phyloP scores from a whole-genome alignment of 2,888 invertebrate species.

The Anthrax anthrax region DNA sequence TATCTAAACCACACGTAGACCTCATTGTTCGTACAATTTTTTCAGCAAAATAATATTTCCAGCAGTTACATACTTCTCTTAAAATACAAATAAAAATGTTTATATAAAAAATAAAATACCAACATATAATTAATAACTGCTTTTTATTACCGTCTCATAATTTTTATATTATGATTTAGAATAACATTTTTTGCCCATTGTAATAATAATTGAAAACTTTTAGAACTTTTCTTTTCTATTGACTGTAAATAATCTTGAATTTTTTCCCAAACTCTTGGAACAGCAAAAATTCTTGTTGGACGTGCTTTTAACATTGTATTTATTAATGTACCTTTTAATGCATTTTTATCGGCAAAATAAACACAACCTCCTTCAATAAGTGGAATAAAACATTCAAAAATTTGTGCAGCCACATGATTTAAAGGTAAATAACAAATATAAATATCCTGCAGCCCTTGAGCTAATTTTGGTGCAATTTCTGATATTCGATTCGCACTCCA shows the following conservation, averaged over 20 bases:
- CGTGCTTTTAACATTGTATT: conserved; percentile 56
- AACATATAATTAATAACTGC: too few species aligned
- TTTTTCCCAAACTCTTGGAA: conserved; percentile 88
- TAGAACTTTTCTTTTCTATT: conserved; percentile 44
- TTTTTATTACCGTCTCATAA: conserved; percentile 38
- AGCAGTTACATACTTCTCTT: conserved; percentile 37
- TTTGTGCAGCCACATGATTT: conserved; percentile 82
- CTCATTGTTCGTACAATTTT: conserved; percentile 42
- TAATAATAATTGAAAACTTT: conserved; percentile 36
- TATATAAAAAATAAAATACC: too few species aligned
- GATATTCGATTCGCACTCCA: conserved; percentile 37
- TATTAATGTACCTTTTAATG: conserved; percentile 65
- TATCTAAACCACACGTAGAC: conserved; percentile 45
- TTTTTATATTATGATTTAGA: conserved; percentile 41
- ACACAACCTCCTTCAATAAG: conserved; percentile 32
- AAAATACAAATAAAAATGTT: background rate
- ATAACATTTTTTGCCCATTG: conserved; percentile 51
- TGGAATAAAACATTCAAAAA: conserved; percentile 48
- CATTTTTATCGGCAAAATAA: conserved; percentile 78
- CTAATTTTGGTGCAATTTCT: conserved; percentile 31
- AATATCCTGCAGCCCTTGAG: conserved; percentile 37
- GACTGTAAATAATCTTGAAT: conserved; percentile 71
- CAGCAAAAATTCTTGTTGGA: conserved; percentile 73
- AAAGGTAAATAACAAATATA: conserved; percentile 70
- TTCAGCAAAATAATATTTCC: conserved; percentile 67